A percentile compares a stretch with the other conserved stretches of the same genome.
phyloP scores from a whole-genome alignment of 2,888 invertebrate species.

The Amphipoea oculea region DNA sequence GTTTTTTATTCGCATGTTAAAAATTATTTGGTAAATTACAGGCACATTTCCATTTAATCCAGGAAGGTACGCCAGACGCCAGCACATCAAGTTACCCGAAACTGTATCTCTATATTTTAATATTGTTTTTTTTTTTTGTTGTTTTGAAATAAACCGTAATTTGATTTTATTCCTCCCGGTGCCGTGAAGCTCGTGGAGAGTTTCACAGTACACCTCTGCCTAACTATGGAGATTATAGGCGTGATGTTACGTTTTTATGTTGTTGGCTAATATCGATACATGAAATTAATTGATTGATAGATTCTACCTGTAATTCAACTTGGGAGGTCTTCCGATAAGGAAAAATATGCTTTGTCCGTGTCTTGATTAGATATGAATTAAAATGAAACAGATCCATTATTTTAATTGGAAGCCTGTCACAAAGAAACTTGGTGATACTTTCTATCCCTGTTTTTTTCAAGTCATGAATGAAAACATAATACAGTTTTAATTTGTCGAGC shows the following conservation, averaged over 20 bases:
- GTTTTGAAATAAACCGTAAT: too few relatives aligned
- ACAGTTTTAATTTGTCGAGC: too few relatives aligned
- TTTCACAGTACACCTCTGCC: background rate
- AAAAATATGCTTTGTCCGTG: conserved; percentile 29
- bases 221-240: background rate
- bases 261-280: background rate
- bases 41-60: conserved; percentile 28
- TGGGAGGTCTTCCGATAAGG: conserved; percentile 50
- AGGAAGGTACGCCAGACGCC: too few relatives aligned
- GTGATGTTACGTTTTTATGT: background rate
- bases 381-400: background rate
- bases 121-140: too few relatives aligned
- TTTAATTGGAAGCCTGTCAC: background rate
- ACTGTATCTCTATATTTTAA: too few relatives aligned
- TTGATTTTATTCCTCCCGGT: too few relatives aligned
- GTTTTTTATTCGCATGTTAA: conserved; percentile 35
- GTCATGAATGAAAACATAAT: too few relatives aligned
- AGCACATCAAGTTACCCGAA: too few relatives aligned
- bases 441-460: background rate
- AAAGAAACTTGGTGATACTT: background rate
- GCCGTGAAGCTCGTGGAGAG: too few relatives aligned
- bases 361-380: conserved; percentile 24
- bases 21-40: conserved; percentile 45
- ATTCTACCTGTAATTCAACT: conserved; percentile 14
- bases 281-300: conserved; percentile 27